Evolutionary conservation across 2,113 vertebrate species (phyloP), one percentile per base, ranked within the genome.

Genomic region (Geothlypis trichas): DNA sequence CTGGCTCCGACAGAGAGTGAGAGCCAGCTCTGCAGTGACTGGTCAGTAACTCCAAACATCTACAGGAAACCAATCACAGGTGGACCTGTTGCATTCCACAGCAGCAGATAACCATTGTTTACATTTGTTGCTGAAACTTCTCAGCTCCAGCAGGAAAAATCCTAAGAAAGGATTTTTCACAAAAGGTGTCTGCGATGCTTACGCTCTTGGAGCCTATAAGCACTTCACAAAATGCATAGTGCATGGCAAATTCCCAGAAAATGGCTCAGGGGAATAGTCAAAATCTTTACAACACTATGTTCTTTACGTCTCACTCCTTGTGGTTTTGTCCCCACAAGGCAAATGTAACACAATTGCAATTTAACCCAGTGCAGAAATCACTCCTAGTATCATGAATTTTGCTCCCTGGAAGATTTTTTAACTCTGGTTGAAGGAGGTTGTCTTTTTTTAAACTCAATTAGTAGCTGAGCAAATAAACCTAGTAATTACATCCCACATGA

Each of bases 401-500:
- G 5, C 21, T 68, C 41, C 39, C 42, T 37, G 33, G 19, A 18
- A 74, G 7, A 71, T 62, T 92, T 82, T 86, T 67, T 74, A 95
- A n/a, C 4, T 4, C n/a, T 2, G 0, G 15, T 66, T 85, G 59
- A 55, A 87, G 8, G 3, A 51, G 14, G 9, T 0, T 66, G 21
- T 21, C 8, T 59, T 74, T 69, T 84, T 77, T 41, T 2, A n/a
- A 89, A 63, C 10, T 63, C 47, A 63, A 21, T 55, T 77, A 90
- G 24, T 16, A 84, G 15, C 19, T 57, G 22, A 86, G 24, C 17
- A 90, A 93, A 58, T 55, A 92, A 85, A 92, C 30, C 59, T 10
- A 14, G 11, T 30, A 79, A 73, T 44, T 88, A n/a, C 57, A 44
- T 84, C 15, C 44, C 69, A 55, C 35, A 44, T 44, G 35, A 59